Conservation (phyloP, 2,888 invertebrate species). For the Augochlorella aurata region DNA sequence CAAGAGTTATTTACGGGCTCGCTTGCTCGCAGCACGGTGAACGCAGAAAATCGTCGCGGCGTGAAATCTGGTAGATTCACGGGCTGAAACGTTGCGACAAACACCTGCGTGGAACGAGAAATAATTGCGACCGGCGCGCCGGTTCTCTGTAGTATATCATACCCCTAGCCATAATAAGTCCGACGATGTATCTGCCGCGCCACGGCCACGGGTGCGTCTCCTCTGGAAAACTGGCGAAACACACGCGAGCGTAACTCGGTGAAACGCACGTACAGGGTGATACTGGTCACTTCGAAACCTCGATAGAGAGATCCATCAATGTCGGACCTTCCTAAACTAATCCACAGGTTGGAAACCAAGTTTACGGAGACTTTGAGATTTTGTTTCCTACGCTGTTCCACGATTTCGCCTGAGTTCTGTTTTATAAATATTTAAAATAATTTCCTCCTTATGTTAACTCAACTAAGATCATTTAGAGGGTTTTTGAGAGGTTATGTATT, state of each 20-base stretch:
- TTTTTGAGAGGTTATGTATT: no score
- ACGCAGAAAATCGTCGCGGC: constrained; percentile 15
- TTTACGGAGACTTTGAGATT: no score
- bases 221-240: neutral
- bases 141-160: constrained; percentile 1
- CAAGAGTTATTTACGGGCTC: neutral
- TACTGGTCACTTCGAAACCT: no score
- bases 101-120: constrained; percentile 44
- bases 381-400: no score
- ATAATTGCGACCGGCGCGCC: constrained; percentile 23
- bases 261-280: no score
- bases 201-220: neutral
- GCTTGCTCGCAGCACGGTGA: neutral
- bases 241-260: neutral
- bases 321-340: no score
- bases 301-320: no score
- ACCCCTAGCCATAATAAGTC: constrained; percentile 11
- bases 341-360: no score
- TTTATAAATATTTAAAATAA: no score
- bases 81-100: constrained; percentile 8
- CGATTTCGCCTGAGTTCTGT: no score
- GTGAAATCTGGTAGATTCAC: constrained; percentile 12
- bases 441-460: no score
- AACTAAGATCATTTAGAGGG: no score
- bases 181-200: neutral